Percentiles rank a stretch among this genome's conserved stretches.
These are phyloP conservation scores for Trigoniulus corallinus DNA, from an alignment of 1,140 invertebrate species.

Conservation along the genomic window DNA sequence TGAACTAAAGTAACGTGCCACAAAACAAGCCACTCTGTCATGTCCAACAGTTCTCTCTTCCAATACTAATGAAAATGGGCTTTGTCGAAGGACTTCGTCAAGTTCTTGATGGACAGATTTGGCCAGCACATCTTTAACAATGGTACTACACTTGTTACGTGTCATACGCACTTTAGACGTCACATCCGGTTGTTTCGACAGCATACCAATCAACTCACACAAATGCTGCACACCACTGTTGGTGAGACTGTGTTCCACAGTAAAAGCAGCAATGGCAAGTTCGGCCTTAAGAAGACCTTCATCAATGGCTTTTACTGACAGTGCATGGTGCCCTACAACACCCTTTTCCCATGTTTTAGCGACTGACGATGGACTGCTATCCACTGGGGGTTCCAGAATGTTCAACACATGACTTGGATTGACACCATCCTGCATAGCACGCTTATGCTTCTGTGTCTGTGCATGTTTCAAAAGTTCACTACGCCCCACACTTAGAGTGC, in stretches of 20 bases:
- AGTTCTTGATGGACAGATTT: neutral
- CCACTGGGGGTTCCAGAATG: too few species aligned
- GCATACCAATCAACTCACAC: neutral
- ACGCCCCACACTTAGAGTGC: neutral
- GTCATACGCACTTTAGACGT: neutral
- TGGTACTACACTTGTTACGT: neutral
- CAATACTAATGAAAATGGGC: neutral
- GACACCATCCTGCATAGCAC: too few species aligned
- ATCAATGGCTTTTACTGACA: neutral
- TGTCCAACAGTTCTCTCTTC: neutral
- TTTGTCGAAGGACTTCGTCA: neutral
- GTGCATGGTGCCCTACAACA: neutral
- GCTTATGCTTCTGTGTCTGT: neutral
- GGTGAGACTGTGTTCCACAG: neutral
- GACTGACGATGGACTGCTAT: too few species aligned
- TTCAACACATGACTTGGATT: too few species aligned
- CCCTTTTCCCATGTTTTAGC: too few species aligned
- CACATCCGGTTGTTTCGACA: neutral
- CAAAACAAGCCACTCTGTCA: neutral
- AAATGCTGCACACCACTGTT: neutral
- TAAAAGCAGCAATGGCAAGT: neutral
- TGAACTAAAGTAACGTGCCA: neutral
- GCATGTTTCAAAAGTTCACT: conserved; percentile 1
- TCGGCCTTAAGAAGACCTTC: neutral
- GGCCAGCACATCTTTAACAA: neutral